A percentile compares a stretch with the other conserved stretches of the same genome.
Conservation (phyloP, 2,797 vertebrate species). For the Triplophysa bombifrons region DNA sequence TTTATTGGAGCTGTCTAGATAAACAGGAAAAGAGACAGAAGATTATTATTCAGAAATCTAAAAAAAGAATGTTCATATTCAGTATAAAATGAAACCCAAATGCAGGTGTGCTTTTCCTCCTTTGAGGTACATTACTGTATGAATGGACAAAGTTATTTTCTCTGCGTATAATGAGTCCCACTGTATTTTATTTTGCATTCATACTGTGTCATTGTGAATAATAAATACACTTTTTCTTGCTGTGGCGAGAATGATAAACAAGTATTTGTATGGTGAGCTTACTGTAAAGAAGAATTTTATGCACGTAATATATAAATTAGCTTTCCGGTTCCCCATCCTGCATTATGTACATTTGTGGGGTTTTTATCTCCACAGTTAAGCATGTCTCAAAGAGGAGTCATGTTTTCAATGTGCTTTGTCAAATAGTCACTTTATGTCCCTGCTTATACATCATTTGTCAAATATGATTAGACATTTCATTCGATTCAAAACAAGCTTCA, state of each 20-base stretch:
- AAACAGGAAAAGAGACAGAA: background rate
- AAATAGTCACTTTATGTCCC: background rate
- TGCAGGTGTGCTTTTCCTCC: background rate
- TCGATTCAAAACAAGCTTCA: conserved; percentile 8
- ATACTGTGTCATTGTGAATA: background rate
- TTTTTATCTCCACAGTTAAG: background rate
- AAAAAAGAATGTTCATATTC: background rate
- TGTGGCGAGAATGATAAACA: background rate
- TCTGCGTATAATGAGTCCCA: background rate
- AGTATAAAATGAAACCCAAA: conserved; percentile 2
- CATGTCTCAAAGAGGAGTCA: background rate
- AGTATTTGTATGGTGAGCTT: conserved; percentile 1
- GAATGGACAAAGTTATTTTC: background rate
- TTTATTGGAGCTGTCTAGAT: background rate
- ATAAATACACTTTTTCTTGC: conserved; percentile 1
- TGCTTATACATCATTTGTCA: background rate
- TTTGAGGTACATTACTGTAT: background rate
- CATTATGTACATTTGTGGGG: conserved; percentile 5
- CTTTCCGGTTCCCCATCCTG: background rate
- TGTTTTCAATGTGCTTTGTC: background rate
- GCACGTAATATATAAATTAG: conserved; percentile 12
- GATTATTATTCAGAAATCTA: background rate
- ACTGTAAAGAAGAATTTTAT: background rate
- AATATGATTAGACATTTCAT: background rate
- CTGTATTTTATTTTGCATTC: background rate